phyloP scores from a whole-genome alignment of 2,888 invertebrate species.

The Brachyptera putata region DNA sequence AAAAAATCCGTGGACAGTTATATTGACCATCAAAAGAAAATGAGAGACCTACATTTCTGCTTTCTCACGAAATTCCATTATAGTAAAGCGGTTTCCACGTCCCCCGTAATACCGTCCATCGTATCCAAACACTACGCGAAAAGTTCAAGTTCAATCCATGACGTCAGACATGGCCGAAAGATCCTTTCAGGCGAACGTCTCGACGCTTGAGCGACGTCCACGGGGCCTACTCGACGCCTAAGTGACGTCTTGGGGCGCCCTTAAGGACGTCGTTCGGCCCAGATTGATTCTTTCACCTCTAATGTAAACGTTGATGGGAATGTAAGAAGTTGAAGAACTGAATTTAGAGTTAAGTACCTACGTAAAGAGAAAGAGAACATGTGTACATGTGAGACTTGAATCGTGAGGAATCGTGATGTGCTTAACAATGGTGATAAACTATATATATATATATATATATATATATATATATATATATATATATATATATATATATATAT shows the following conservation, averaged over 20 bases:
- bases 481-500: no score
- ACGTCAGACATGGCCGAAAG: no score
- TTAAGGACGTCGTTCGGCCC: conserved; percentile 1
- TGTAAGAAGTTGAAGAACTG: no score
- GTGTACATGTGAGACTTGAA: no score
- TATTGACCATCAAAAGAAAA: conserved; percentile 8
- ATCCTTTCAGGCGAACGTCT: no score
- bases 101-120: not conserved
- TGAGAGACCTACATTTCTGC: conserved; percentile 6
- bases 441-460: no score
- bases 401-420: no score
- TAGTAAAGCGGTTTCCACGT: not conserved
- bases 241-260: conserved; percentile 6
- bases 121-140: not conserved
- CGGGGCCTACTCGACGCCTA: conserved; percentile 1
- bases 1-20: not conserved
- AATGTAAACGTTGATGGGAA: conserved; percentile 1
- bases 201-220: no score
- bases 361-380: no score
- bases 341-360: no score
- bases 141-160: conserved; percentile 10
- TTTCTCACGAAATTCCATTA: conserved; percentile 10
- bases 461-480: no score
- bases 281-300: conserved; percentile 9
- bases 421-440: no score